Evolutionary conservation across 2,888 invertebrate genomes (phyloP), one percentile per base, ranked within the genome.

Genomic region (Palloptera scutellata): DNA sequence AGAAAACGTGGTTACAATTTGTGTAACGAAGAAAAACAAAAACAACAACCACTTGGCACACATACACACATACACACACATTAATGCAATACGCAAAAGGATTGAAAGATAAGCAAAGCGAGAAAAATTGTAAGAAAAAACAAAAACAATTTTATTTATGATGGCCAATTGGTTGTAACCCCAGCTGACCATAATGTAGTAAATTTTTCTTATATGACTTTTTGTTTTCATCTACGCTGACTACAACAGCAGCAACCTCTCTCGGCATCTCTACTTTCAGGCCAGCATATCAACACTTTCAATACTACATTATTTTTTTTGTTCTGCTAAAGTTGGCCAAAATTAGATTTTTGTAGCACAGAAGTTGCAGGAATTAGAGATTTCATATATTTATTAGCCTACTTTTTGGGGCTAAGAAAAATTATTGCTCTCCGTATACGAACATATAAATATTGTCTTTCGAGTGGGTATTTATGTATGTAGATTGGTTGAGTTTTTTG

Each of bases 71-170:
- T 10, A 19, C 15, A 54, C 15, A 17, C 19, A 45, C 43, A 61
- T 52, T 5, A 15, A 40, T 30, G 30, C 30, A n/a, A 42, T 41
- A n/a, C 9, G 19, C 58, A 41, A 58, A 58, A 6, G 12, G 41
- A 13, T 53, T 8, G 8, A 41, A 20, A 19, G 30, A 60, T 3
- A 45, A 48, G 10, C 6, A 10, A 40, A 54, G 15, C 10, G 40
- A 40, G 40, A 40, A 40, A 58, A 11, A 11, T 13, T 42, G 6
- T 15, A 58, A 58, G 42, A 11, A 19, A 42, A 48, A n/a, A n/a
- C n/a, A n/a, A 13, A 43, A 42, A 71, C 73, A 77, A 73, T 70
- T 78, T 79, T 78, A 79, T 78, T 78, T 79, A 78, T 79, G 78
- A 77, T 73, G 73, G 70, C 72, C 74, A 76, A 78, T 78, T 78